phyloP scores from a whole-genome alignment of 2,113 vertebrate species.

The Apteryx mantelli region DNA sequence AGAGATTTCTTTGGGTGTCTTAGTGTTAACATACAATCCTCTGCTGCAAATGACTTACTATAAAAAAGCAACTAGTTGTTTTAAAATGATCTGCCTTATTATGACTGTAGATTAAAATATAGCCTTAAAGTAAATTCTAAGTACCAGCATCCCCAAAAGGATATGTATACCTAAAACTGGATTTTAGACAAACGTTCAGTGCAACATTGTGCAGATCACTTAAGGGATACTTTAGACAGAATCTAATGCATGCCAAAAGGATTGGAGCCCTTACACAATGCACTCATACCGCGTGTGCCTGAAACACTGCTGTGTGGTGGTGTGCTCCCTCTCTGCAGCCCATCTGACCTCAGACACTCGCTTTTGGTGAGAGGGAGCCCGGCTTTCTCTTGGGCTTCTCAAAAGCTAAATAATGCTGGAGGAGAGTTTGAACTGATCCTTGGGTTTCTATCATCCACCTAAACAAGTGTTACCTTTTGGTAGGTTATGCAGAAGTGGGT shows the following conservation, averaged over 20 bases:
- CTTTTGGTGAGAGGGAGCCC: not conserved
- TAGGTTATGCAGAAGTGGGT: not conserved
- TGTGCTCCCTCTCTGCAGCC: not conserved
- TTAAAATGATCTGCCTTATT: no score
- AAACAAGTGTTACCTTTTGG: not conserved
- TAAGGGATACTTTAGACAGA: not conserved
- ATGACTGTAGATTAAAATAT: no score
- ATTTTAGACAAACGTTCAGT: not conserved
- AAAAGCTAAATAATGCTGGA: not conserved
- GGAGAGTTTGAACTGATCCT: not conserved
- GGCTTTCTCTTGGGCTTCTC: not conserved
- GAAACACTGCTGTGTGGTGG: not conserved
- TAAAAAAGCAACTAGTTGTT: no score
- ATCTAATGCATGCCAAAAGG: not conserved
- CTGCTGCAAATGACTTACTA: not conserved
- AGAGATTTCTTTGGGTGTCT: not conserved
- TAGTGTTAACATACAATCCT: not conserved
- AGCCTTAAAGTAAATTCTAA: not conserved
- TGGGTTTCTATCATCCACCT: not conserved
- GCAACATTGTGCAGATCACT: not conserved
- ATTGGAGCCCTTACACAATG: not conserved
- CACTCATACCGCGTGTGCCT: not conserved
- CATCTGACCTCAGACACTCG: not conserved
- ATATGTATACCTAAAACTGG: not conserved
- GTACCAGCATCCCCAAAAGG: not conserved